phyloP scores from a whole-genome alignment of 1,140 invertebrate species.

The Diploscapter pachys region DNA sequence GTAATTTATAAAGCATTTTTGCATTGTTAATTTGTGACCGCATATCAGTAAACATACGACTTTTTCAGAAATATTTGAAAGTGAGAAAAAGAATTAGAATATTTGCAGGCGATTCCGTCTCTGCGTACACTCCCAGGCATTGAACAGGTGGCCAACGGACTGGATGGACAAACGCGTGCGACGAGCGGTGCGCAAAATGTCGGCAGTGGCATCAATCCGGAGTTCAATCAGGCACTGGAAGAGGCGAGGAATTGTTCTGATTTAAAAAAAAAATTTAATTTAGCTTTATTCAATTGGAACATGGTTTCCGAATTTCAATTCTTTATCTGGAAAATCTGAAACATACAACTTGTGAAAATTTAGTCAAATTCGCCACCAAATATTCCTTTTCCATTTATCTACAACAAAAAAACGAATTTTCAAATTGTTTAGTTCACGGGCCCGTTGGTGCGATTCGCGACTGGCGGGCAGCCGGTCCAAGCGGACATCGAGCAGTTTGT shows the following conservation, averaged over 20 bases:
- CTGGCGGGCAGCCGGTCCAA: constrained; percentile 38
- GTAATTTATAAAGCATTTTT: no score
- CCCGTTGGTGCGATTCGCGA: constrained; percentile 48
- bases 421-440: constrained; percentile 44
- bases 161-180: no score
- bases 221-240: no score
- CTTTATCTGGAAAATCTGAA: not conserved
- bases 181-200: no score
- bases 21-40: no score
- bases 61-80: no score
- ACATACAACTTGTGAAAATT: not conserved
- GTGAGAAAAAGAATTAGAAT: no score
- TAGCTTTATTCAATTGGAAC: no score
- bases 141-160: not conserved
- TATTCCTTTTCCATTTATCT: constrained; percentile 12
- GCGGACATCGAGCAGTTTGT: constrained; percentile 46
- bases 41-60: no score
- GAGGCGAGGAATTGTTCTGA: no score
- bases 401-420: constrained; percentile 9
- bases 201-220: no score
- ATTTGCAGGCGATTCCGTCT: constrained; percentile 33
- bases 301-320: not conserved
- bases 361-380: constrained; percentile 3
- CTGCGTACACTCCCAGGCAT: constrained; percentile 35
- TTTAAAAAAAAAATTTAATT: no score